phyloP scores from a whole-genome alignment of 2,797 vertebrate species.

The Phataginus tricuspis region DNA sequence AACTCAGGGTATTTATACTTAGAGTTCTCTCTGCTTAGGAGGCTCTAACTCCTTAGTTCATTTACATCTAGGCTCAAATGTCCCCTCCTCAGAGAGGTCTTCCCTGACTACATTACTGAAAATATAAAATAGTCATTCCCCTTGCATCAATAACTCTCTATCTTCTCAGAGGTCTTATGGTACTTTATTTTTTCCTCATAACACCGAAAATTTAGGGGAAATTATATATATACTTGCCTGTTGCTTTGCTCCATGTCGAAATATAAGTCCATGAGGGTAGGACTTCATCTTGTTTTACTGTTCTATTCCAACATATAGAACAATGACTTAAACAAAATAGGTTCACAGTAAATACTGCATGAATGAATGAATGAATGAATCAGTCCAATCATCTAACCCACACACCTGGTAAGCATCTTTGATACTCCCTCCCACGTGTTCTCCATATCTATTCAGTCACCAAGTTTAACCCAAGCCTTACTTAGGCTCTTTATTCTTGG shows the following conservation, averaged over 20 bases:
- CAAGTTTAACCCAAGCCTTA: not conserved
- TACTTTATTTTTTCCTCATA: not conserved
- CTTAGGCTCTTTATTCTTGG: not conserved
- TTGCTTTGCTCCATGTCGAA: not conserved
- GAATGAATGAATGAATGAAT: not conserved
- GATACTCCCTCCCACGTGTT: not conserved
- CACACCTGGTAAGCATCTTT: not conserved
- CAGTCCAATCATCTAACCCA: not conserved
- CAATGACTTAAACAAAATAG: not conserved
- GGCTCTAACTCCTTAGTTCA: not conserved
- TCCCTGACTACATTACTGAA: not conserved
- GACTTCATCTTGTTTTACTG: not conserved
- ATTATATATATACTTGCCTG: not conserved
- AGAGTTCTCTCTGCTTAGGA: not conserved
- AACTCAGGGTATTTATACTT: not conserved
- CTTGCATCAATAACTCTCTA: not conserved
- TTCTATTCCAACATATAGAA: not conserved
- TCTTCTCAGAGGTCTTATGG: not conserved
- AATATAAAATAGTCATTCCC: not conserved
- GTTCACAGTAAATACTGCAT: not conserved
- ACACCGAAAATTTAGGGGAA: not conserved
- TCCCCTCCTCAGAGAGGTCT: not conserved
- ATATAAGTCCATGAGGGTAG: not conserved
- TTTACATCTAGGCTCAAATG: not conserved
- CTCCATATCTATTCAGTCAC: not conserved